Evolutionary conservation across 2,113 vertebrate species (phyloP).

Genomic region (Pleuronectes platessa): DNA sequence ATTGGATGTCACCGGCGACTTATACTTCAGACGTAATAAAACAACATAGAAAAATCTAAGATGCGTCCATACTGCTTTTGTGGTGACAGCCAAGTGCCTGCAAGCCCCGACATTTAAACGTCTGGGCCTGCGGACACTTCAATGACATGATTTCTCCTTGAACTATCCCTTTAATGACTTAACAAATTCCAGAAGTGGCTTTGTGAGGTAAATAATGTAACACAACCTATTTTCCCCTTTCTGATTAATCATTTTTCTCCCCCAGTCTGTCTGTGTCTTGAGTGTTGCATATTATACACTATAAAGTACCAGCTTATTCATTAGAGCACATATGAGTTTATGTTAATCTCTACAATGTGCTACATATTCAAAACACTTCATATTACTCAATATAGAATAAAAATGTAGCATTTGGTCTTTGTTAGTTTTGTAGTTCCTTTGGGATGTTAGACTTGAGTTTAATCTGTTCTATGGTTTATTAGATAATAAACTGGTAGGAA

Average conservation of each 20-base stretch:
- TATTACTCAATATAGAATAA: background rate
- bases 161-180: constrained; percentile 29
- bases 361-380: too few species aligned
- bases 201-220: constrained; percentile 54
- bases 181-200: constrained; percentile 31
- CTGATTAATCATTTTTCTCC: constrained; percentile 26
- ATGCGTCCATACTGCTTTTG: too few species aligned
- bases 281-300: constrained; percentile 8
- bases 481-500: too few species aligned
- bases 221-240: constrained; percentile 21
- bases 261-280: constrained; percentile 8
- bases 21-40: too few species aligned
- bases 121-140: too few species aligned
- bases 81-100: too few species aligned
- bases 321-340: background rate
- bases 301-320: background rate
- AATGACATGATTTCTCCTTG: too few species aligned
- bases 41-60: too few species aligned
- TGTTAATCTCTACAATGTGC: background rate
- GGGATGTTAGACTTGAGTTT: background rate
- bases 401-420: background rate
- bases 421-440: background rate
- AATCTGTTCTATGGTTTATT: background rate
- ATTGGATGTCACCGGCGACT: too few species aligned
- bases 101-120: too few species aligned